phyloP scores from a whole-genome alignment of 1,140 invertebrate genomes.

The Whitmania pigra region DNA sequence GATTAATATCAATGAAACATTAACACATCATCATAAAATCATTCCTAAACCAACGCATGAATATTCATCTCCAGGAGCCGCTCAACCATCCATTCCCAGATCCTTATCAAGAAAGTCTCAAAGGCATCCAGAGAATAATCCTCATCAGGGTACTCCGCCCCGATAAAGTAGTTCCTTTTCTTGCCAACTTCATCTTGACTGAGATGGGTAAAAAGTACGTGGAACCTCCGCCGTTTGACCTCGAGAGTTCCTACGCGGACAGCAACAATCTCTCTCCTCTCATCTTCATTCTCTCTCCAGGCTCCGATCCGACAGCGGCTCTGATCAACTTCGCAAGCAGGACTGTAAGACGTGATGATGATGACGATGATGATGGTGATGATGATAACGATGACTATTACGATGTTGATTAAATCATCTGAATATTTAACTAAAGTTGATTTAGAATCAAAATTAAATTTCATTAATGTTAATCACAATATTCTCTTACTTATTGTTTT shows the following conservation, averaged over 20 bases:
- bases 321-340: slow-evolving; percentile 62
- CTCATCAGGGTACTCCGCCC: slow-evolving; percentile 67
- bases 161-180: slow-evolving; percentile 63
- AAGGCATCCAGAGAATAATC: slow-evolving; percentile 60
- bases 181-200: slow-evolving; percentile 62
- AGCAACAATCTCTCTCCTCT: slow-evolving; percentile 71
- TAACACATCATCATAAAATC: too few species aligned
- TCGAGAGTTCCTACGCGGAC: slow-evolving; percentile 63
- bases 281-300: slow-evolving; percentile 79
- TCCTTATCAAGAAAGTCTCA: slow-evolving; percentile 51
- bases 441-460: too few species aligned
- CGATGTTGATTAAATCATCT: too few species aligned
- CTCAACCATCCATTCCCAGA: slow-evolving; percentile 53
- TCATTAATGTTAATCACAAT: too few species aligned
- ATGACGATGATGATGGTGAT: too few species aligned
- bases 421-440: too few species aligned
- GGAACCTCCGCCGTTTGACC: slow-evolving; percentile 75
- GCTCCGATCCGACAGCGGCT: slow-evolving; percentile 75
- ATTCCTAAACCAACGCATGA: too few species aligned
- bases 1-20: too few species aligned
- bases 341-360: slow-evolving; percentile 60
- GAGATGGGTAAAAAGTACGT: slow-evolving; percentile 66
- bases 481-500: too few species aligned
- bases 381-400: too few species aligned
- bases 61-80: slow-evolving; percentile 43